These are phyloP conservation scores for Camarhynchus parvulus DNA, from an alignment of 2,113 vertebrate genomes.

Conservation along the genomic window DNA sequence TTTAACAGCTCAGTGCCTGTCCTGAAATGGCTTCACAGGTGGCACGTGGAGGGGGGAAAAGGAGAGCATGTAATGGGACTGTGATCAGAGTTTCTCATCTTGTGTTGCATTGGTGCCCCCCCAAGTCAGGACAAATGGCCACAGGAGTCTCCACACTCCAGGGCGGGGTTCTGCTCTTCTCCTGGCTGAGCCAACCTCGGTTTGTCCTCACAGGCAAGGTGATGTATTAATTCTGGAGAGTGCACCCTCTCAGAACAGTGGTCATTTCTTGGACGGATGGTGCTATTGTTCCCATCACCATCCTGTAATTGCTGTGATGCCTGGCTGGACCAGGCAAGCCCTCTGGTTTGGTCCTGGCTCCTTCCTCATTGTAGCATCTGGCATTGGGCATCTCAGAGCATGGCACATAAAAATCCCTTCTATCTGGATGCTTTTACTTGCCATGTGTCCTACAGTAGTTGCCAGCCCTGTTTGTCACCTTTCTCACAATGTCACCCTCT, in stretches of 20 bases:
- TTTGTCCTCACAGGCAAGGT: not conserved
- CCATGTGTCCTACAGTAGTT: rapidly evolving
- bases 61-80: not conserved
- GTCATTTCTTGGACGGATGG: not conserved
- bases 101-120: not conserved
- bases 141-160: rapidly evolving
- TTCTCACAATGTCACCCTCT: not conserved
- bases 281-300: not conserved
- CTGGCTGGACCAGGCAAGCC: not conserved
- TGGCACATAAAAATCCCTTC: not conserved
- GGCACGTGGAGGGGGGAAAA: rapidly evolving
- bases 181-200: rapidly evolving
- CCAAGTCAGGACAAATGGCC: not conserved
- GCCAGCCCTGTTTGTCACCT: not conserved
- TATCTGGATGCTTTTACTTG: not conserved
- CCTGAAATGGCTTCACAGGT: not conserved
- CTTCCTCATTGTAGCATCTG: not conserved
- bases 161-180: not conserved
- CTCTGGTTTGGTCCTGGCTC: not conserved
- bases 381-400: not conserved
- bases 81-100: rapidly evolving
- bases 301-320: not conserved
- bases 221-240: not conserved
- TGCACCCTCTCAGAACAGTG: not conserved
- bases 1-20: not conserved